Base-by-base conservation (phyloP, 1,140 invertebrate genomes). In the Copidosoma floridanum region DNA sequence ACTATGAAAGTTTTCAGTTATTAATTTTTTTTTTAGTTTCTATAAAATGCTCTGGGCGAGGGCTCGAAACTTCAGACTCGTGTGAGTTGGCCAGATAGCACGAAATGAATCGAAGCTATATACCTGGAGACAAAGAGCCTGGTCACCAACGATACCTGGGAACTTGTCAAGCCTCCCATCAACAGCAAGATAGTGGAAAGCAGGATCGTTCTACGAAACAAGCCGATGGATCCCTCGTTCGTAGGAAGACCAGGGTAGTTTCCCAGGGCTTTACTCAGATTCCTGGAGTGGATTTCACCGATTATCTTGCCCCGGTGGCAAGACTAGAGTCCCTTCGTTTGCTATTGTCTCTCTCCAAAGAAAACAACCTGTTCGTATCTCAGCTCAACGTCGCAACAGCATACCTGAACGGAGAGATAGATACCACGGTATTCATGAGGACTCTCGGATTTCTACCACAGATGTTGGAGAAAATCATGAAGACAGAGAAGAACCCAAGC, bases 111-210 rank as follows among this genome's bases (percentile, higher is more conserved):
- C 2, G 20, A 3, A 37, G 73, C 72, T 2, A 75, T 72, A 38
- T 12, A 62, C 5, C 54, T 66, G 4, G 71, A 73, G 63, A 56
- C 70, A 16, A 26, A 68, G 23, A 63, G 69, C 12, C 61, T 76
- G 20, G 57, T 65, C 37, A 65, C 69, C 50, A 77, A 79, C 64
- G 60, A 76, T 47, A 75, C 72, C 12, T 81, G 73, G 72, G 58
- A 68, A 57, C 16, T 79, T 8, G 65, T 68, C 20, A 62, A 74
- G 20, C 2, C 27, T n/a, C 26, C 26, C 5, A 26, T 47, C 8
- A 20, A 37, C 2, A 1, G 6, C 51, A 62, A 43, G 71, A 67
- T 75, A 62, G 58, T 73, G 8, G 69, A 68, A 10, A 61, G 63
- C 52, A 63, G 67, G 53, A 71, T 72, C 65, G 72, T 80, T 16